These are phyloP conservation scores for Tylochromis polylepis DNA, from an alignment of 2,113 vertebrate genomes.

Conservation along the genomic window DNA sequence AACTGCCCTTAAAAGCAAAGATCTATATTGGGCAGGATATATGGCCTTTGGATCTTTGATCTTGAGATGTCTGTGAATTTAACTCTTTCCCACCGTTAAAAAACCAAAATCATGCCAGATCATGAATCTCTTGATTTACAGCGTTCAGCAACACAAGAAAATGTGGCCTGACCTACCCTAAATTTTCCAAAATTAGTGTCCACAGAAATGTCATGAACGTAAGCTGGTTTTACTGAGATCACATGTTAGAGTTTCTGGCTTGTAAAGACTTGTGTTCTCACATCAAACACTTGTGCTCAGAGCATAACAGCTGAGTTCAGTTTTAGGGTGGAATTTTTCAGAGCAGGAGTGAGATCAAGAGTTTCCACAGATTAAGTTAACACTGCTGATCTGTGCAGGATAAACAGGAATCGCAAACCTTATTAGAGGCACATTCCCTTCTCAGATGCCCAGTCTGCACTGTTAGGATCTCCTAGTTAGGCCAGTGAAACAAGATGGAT, in stretches of 20 bases:
- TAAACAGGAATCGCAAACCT: slow-evolving; percentile 71
- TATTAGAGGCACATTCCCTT: slow-evolving; percentile 71
- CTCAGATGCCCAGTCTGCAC: slow-evolving; percentile 65
- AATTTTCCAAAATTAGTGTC: slow-evolving; percentile 30
- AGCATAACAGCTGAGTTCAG: neutral
- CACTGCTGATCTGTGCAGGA: slow-evolving; percentile 72
- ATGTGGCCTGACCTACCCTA: slow-evolving; percentile 31
- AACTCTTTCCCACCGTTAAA: slow-evolving; percentile 12
- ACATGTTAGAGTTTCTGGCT: slow-evolving; percentile 6
- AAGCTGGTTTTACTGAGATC: slow-evolving; percentile 6
- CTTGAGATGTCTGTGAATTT: neutral
- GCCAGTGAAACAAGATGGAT: slow-evolving; percentile 51
- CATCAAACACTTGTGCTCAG: slow-evolving; percentile 13
- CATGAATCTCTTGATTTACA: slow-evolving; percentile 14
- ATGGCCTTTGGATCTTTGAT: slow-evolving; percentile 21
- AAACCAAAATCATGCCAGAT: neutral
- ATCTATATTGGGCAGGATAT: neutral
- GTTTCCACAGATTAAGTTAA: slow-evolving; percentile 67
- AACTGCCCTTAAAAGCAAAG: neutral
- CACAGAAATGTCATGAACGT: slow-evolving; percentile 3
- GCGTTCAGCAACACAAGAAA: neutral
- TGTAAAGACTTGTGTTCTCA: slow-evolving; percentile 14
- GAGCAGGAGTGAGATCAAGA: slow-evolving; percentile 48
- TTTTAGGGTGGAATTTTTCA: slow-evolving; percentile 34
- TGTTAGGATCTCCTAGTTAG: slow-evolving; percentile 66